phyloP scores from a whole-genome alignment of 2,113 vertebrate genomes.

The Oreochromis aureus region DNA sequence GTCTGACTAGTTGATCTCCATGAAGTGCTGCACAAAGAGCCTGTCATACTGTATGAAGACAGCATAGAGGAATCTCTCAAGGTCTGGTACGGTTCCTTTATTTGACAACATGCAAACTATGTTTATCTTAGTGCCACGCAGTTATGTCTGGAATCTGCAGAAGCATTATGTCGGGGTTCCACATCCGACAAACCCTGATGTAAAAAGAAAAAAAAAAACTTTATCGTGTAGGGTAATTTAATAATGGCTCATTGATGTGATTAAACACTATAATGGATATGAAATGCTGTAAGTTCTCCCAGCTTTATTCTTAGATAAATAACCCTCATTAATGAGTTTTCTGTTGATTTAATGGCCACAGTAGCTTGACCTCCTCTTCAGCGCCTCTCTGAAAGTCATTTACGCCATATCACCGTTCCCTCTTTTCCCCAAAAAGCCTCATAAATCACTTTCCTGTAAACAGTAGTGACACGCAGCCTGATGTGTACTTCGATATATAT shows the following conservation, averaged over 20 bases:
- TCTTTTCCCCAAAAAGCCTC: conserved; percentile 54
- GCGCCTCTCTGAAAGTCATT: conserved; percentile 31
- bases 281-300: not conserved
- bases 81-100: conserved; percentile 29
- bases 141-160: conserved; percentile 53
- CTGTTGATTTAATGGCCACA: conserved; percentile 14
- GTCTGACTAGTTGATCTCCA: conserved; percentile 43
- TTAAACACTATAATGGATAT: not conserved
- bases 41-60: conserved; percentile 27
- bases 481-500: conserved; percentile 76
- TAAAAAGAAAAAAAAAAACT: not conserved
- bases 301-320: not conserved
- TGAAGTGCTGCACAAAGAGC: conserved; percentile 35
- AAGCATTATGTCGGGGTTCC: conserved; percentile 16
- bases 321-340: conserved; percentile 38
- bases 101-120: conserved; percentile 58
- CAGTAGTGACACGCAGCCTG: conserved; percentile 73
- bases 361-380: conserved; percentile 26
- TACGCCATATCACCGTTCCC: conserved; percentile 42
- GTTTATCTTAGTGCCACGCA: conserved; percentile 45
- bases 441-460: conserved; percentile 80
- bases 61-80: conserved; percentile 11
- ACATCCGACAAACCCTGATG: conserved; percentile 9
- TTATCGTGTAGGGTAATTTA: not conserved
- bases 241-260: not conserved